These are phyloP conservation scores for Brachyhypopomus gauderio DNA, from an alignment of 2,113 vertebrate genomes.

Conservation along the genomic window DNA sequence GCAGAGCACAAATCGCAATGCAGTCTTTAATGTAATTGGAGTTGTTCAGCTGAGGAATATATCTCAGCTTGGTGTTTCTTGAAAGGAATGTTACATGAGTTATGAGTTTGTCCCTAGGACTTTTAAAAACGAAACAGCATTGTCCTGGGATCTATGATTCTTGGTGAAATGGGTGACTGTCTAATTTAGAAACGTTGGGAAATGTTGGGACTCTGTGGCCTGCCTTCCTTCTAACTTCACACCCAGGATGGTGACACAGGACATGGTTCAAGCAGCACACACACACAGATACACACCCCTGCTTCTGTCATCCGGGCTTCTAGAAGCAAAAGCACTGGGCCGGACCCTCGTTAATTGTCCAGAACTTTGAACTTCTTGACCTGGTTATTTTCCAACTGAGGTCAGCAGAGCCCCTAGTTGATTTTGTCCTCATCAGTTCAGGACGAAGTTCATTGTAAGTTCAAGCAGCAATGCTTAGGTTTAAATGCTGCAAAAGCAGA, in stretches of 20 bases:
- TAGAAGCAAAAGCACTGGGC: not conserved
- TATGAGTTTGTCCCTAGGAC: not conserved
- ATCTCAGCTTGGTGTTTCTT: not conserved
- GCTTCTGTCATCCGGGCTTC: not conserved
- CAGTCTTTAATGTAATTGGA: not conserved
- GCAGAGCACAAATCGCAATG: too few species aligned
- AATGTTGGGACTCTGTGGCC: not conserved
- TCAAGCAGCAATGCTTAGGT: not conserved
- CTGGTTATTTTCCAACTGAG: conserved; percentile 17
- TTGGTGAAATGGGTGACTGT: conserved; percentile 5
- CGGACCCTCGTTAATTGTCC: not conserved
- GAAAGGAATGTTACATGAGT: not conserved
- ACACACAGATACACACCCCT: not conserved
- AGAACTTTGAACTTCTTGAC: not conserved
- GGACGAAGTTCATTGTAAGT: conserved; percentile 19
- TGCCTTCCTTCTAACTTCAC: not conserved
- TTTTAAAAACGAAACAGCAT: not conserved
- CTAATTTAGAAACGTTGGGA: conserved; percentile 13
- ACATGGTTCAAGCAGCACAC: not conserved
- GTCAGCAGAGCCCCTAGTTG: not conserved
- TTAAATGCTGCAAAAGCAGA: not conserved
- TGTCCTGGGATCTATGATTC: not conserved
- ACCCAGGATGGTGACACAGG: not conserved
- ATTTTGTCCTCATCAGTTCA: not conserved
- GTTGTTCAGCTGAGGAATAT: not conserved